Conservation (phyloP, 2,113 vertebrate species). For the Dasyurus viverrinus region DNA sequence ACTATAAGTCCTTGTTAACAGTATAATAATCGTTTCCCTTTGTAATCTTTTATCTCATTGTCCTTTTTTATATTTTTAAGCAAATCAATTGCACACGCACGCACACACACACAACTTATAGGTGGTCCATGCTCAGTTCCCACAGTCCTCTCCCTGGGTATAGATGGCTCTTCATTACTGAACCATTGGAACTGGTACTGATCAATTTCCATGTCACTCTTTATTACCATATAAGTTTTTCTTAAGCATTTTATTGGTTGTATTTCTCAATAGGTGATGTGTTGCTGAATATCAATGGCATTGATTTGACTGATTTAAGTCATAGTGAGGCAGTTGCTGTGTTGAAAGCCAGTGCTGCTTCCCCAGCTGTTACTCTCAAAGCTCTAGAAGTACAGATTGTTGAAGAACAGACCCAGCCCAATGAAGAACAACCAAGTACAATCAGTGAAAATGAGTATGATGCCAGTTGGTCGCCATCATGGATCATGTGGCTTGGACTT, state of each 20-base stretch:
- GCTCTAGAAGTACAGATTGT: conserved; percentile 93
- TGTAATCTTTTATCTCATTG: conserved; percentile 18
- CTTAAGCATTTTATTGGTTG: conserved; percentile 16
- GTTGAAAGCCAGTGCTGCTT: conserved; percentile 95
- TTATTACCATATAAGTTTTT: not conserved
- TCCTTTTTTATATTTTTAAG: conserved; percentile 10
- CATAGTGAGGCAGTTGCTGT: conserved; percentile 97
- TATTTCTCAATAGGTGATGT: conserved; percentile 89
- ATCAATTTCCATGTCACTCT: not conserved
- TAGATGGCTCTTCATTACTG: no score
- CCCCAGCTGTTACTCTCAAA: conserved; percentile 90
- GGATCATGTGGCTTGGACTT: conserved; percentile 98
- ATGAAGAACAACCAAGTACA: conserved; percentile 87
- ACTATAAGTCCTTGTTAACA: not conserved
- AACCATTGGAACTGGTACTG: not conserved
- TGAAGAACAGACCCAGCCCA: conserved; percentile 87
- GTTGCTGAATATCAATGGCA: conserved; percentile 95
- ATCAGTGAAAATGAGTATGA: conserved; percentile 94
- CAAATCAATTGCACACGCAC: not conserved
- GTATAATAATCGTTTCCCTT: conserved; percentile 9
- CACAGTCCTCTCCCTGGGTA: no score
- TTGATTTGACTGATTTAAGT: conserved; percentile 95
- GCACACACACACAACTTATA: not conserved
- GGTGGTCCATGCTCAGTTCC: not conserved
- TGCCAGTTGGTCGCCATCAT: conserved; percentile 96